phyloP scores from a whole-genome alignment of 2,888 invertebrate species.

The Tenthredo scrophulariae region DNA sequence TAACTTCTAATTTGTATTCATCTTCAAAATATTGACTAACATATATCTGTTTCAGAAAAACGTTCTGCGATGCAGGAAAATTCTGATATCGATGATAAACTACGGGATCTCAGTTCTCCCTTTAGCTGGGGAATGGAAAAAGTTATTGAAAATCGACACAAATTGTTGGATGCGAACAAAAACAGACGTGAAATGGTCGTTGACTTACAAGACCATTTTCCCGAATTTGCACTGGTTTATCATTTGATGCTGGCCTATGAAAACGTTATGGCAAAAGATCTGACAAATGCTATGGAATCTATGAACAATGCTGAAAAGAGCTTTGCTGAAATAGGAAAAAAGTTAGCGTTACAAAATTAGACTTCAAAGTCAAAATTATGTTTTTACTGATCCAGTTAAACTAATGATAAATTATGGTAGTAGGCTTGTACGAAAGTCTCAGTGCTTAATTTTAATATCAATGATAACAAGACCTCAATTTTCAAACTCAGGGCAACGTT shows the following conservation, averaged over 20 bases:
- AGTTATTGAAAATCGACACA: neutral
- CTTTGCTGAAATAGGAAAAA: neutral
- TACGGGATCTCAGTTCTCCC: neutral
- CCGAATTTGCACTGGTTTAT: slow-evolving; percentile 19
- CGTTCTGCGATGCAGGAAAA: neutral
- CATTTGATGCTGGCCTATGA: slow-evolving; percentile 34
- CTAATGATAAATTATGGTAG: neutral
- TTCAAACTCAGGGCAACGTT: neutral
- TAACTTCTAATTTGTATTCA: neutral
- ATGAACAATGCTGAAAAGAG: neutral
- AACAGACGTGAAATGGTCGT: neutral
- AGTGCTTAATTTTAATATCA: neutral
- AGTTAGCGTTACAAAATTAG: neutral
- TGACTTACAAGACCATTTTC: slow-evolving; percentile 26
- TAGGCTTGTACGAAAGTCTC: neutral
- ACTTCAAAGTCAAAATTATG: neutral
- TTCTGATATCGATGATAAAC: neutral
- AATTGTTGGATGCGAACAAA: neutral
- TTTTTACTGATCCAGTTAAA: neutral
- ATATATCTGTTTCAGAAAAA: neutral
- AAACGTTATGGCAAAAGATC: neutral
- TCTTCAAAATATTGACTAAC: neutral
- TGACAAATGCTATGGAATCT: neutral
- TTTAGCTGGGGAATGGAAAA: slow-evolving; percentile 20
- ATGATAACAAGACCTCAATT: neutral